Conservation (phyloP, 2,888 invertebrate genomes). For the Hetaerina titia region DNA sequence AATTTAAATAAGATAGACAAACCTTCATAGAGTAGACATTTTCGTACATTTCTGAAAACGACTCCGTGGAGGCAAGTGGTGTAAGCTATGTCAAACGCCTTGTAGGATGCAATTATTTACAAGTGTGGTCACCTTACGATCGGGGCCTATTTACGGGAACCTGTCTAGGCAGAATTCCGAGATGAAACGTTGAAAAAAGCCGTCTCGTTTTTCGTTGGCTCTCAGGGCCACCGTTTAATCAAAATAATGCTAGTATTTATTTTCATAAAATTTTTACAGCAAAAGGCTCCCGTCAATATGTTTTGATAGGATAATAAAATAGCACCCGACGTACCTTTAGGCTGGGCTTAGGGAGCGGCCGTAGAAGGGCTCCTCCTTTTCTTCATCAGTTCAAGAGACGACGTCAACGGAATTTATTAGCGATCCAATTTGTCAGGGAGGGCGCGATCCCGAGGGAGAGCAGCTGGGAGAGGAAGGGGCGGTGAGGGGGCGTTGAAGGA, state of each 20-base stretch:
- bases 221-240: not conserved
- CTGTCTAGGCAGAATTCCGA: not conserved
- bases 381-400: not conserved
- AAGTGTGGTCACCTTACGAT: not conserved
- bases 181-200: not conserved
- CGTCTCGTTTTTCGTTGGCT: not conserved
- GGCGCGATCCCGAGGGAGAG: not conserved
- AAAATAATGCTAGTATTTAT: not conserved
- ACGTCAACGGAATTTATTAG: conserved; percentile 35
- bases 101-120: too few species aligned
- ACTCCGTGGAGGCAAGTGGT: too few species aligned
- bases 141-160: not conserved
- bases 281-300: not conserved
- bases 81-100: too few species aligned
- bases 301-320: not conserved
- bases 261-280: not conserved
- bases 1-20: too few species aligned
- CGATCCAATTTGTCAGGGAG: conserved; percentile 20
- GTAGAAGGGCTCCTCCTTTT: not conserved
- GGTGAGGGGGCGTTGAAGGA: not conserved
- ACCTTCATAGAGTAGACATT: too few species aligned
- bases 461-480: not conserved
- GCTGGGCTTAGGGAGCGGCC: not conserved
- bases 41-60: too few species aligned
- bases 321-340: not conserved